A percentile compares a stretch with the other conserved stretches of the same genome.
These are phyloP conservation scores for Drosophila nasuta DNA, from an alignment of 1,140 invertebrate genomes.

Conservation along the genomic window DNA sequence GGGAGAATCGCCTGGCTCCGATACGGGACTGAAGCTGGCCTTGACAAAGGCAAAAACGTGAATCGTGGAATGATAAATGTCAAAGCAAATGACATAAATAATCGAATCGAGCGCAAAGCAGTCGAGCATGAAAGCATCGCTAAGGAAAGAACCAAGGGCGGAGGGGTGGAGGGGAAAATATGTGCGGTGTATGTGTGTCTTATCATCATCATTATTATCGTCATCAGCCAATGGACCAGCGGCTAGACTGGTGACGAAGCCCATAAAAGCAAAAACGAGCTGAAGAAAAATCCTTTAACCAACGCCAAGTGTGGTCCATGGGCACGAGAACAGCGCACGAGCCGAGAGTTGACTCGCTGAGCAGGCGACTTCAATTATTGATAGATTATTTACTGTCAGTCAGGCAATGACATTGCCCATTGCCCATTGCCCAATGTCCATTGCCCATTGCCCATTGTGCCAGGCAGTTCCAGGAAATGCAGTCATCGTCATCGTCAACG, in stretches of 20 bases:
- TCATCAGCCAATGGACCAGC: constrained; percentile 1
- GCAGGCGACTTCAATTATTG: constrained; percentile 76
- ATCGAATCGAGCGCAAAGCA: constrained; percentile 78
- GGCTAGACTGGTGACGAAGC: constrained; percentile 35
- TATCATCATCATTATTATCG: constrained; percentile 42
- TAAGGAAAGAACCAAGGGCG: neutral
- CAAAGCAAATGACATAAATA: constrained; percentile 83
- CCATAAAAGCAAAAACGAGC: constrained; percentile 26
- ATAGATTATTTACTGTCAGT: constrained; percentile 82
- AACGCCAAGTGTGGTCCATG: constrained; percentile 76
- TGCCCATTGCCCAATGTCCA: constrained; percentile 41
- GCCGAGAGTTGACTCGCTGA: constrained; percentile 18
- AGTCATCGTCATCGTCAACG: constrained; percentile 65
- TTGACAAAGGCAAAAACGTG: constrained; percentile 76
- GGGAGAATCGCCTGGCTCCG: constrained; percentile 1
- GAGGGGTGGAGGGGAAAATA: constrained; percentile 15
- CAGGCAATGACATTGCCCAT: constrained; percentile 60
- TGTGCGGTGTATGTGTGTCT: constrained; percentile 30
- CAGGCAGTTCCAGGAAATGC: constrained; percentile 66
- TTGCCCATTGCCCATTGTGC: constrained; percentile 66
- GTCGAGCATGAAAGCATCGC: constrained; percentile 73
- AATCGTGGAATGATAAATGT: constrained; percentile 82
- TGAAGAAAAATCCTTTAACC: constrained; percentile 63
- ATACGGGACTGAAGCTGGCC: constrained; percentile 42
- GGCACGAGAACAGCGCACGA: constrained; percentile 32